Percentiles rank a stretch among this genome's conserved stretches.
Evolutionary conservation across 2,888 invertebrate species (phyloP).

Genomic region (Melieria omissa): DNA sequence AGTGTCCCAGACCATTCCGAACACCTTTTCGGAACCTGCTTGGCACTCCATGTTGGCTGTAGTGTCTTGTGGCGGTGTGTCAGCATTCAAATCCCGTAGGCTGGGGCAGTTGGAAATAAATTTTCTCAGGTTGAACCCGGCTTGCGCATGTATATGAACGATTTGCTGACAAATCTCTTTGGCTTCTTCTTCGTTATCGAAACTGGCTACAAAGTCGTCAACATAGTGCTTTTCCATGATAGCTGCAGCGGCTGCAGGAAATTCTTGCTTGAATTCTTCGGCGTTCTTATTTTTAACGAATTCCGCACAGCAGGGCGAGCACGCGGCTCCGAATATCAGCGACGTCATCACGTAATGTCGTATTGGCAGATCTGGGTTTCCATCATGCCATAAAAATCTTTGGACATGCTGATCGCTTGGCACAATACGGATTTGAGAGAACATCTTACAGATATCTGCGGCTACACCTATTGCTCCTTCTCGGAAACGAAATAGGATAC

Average conservation of each 20-base stretch:
- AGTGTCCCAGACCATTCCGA: constrained; percentile 12
- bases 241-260: constrained; percentile 22
- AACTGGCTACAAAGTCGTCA: constrained; percentile 41
- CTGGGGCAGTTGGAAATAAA: constrained; percentile 19
- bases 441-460: constrained; percentile 49
- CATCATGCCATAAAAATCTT: constrained; percentile 7
- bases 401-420: neutral
- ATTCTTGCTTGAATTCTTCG: constrained; percentile 8
- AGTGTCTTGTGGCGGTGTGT: too few species aligned
- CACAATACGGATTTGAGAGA: constrained; percentile 25
- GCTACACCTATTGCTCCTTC: constrained; percentile 48
- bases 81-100: too few species aligned
- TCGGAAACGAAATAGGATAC: constrained; percentile 52
- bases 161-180: constrained; percentile 27
- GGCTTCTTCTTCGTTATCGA: constrained; percentile 27
- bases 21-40: neutral
- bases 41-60: neutral
- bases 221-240: constrained; percentile 39
- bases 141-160: constrained; percentile 11
- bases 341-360: constrained; percentile 42
- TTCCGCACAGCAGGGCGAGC: constrained; percentile 45
- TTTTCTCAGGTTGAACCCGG: constrained; percentile 28
- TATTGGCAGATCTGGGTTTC: constrained; percentile 13
- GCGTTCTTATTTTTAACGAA: constrained; percentile 41
- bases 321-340: constrained; percentile 47